phyloP scores from a whole-genome alignment of 2,888 invertebrate genomes.

The Pheosia gnoma region DNA sequence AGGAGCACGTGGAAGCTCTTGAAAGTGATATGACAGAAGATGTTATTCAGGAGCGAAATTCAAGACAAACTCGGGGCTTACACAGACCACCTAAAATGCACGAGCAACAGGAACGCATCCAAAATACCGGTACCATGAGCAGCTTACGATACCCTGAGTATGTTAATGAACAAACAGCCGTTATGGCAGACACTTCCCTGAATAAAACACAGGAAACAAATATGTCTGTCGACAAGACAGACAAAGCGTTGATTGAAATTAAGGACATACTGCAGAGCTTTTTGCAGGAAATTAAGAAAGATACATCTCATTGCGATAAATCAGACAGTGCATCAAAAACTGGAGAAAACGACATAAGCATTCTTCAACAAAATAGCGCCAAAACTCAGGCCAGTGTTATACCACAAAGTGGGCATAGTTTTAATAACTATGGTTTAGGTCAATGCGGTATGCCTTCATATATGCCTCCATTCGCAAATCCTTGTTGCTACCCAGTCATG shows the following conservation, averaged over 20 bases:
- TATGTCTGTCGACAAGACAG: constrained; percentile 59
- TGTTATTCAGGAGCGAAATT: constrained; percentile 16
- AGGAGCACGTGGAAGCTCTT: constrained; percentile 26
- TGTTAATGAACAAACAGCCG: constrained; percentile 41
- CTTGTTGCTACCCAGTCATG: constrained; percentile 68
- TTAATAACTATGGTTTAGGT: constrained; percentile 42
- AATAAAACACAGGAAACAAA: constrained; percentile 59
- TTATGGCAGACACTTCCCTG: constrained; percentile 45
- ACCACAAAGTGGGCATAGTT: constrained; percentile 48
- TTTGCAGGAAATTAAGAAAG: constrained; percentile 72
- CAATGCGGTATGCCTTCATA: constrained; percentile 40
- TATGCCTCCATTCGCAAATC: constrained; percentile 49
- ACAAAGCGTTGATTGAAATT: constrained; percentile 73
- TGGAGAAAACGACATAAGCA: constrained; percentile 33
- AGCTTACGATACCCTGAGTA: constrained; percentile 44
- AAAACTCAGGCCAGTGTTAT: constrained; percentile 34
- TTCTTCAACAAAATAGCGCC: constrained; percentile 28
- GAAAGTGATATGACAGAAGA: constrained; percentile 40
- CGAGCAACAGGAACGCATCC: constrained; percentile 34
- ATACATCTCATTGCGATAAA: constrained; percentile 53
- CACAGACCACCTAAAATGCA: constrained; percentile 18
- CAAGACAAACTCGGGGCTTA: constrained; percentile 14
- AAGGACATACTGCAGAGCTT: constrained; percentile 73
- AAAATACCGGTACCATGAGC: constrained; percentile 42
- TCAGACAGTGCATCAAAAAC: constrained; percentile 44